Percentiles rank a stretch among this genome's conserved stretches.
These are phyloP conservation scores for Pangasius djambal DNA, from an alignment of 2,797 vertebrate species.

Conservation along the genomic window DNA sequence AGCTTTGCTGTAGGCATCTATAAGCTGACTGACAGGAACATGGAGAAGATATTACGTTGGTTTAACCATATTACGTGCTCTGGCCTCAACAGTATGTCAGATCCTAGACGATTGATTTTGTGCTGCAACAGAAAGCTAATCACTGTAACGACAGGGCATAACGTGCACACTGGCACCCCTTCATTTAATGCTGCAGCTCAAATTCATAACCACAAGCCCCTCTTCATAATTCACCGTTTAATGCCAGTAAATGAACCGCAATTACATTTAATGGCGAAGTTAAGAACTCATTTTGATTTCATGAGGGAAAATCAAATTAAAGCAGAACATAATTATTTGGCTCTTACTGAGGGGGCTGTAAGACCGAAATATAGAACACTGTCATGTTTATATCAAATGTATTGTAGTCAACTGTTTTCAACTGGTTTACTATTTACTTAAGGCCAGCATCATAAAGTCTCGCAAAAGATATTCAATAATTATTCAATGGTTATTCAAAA, in stretches of 20 bases:
- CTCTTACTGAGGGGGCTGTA: not conserved
- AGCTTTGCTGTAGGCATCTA: not conserved
- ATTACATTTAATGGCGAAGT: constrained; percentile 81
- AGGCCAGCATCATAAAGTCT: constrained; percentile 15
- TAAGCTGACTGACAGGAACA: not conserved
- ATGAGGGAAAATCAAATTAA: constrained; percentile 74
- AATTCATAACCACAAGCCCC: constrained; percentile 69
- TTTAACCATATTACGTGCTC: not conserved
- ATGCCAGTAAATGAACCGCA: constrained; percentile 75
- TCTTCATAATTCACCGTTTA: constrained; percentile 73
- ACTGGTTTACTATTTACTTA: not conserved
- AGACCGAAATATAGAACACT: not conserved
- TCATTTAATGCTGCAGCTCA: constrained; percentile 54
- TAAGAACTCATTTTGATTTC: constrained; percentile 80
- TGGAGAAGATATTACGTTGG: not conserved
- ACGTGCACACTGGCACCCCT: constrained; percentile 40
- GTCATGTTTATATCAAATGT: not conserved
- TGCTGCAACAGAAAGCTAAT: constrained; percentile 54
- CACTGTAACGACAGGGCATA: constrained; percentile 55
- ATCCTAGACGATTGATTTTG: constrained; percentile 46
- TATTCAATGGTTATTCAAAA: not conserved
- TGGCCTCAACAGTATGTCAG: constrained; percentile 4
- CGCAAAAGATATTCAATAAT: constrained; percentile 14
- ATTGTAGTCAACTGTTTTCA: not conserved
- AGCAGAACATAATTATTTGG: constrained; percentile 54